Evolutionary conservation across 2,113 vertebrate genomes (phyloP), one percentile per base, ranked within the genome.

Genomic region (Ondatra zibethicus): DNA sequence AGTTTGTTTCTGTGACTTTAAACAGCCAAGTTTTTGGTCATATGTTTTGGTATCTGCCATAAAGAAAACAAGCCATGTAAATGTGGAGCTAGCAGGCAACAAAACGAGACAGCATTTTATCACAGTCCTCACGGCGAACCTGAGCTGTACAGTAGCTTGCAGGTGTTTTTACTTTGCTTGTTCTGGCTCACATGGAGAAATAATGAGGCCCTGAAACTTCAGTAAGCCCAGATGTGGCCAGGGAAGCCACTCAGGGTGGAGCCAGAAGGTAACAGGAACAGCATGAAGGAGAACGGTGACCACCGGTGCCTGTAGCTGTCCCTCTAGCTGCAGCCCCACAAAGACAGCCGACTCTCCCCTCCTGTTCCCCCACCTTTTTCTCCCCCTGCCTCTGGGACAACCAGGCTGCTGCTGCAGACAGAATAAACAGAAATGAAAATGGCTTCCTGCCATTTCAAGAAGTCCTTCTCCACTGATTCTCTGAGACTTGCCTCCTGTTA

Each of bases 231-330:
- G 10, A 6, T 33, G 29, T 39, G 25, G 39, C 88, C 27, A 39
- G 13, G 73, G 9, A 19, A 1, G 73, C 73, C 7, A 12, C 39
- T 13, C 55, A 3, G 4, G 55, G 45, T 3, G 3, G 12, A 45
- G 47, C 9, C 42, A 3, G 52, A 45, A 11, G 42, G 42, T 10
- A 2, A 23, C 13, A 2, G 23, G 5, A 23, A 1, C 5, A 36
- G 42, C 0, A 2, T 36, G 14, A 3, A 68, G 78, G n/a, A 81
- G 14, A 50, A 25, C 21, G 23, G 19, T 36, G 17, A 2, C 5
- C 6, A 58, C 7, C 0, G 0, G 0, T 2, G 52, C 52, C 68
- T 7, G 2, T 31, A 68, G 63, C 17, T 73, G 1, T 19, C 81
- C 36, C 16, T 39, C 29, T 19, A 4, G 1, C 19, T 36, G 3